Percentiles rank a stretch among this genome's conserved stretches.
phyloP scores from a whole-genome alignment of 1,140 invertebrate genomes.

The Drosophila grimshawi region DNA sequence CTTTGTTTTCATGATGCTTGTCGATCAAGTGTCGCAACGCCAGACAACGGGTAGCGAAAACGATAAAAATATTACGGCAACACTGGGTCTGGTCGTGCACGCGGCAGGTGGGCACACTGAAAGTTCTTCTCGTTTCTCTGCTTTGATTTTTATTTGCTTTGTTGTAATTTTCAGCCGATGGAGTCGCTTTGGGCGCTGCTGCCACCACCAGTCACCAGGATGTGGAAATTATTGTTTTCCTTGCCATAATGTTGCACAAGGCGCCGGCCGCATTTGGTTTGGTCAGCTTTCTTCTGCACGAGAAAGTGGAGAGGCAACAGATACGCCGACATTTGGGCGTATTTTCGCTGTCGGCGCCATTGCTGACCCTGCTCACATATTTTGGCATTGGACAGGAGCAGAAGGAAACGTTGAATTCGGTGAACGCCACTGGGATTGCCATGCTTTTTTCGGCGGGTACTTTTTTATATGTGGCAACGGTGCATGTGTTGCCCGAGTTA shows the following conservation, averaged over 20 bases:
- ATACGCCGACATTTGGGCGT: constrained; percentile 96
- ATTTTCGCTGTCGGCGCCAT: constrained; percentile 96
- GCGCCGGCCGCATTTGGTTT: constrained; percentile 99
- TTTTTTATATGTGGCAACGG: constrained; percentile 99
- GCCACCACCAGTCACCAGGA: constrained; percentile 97
- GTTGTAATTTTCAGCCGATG: constrained; percentile 90
- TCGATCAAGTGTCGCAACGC: constrained; percentile 93
- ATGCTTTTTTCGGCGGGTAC: constrained; percentile 99
- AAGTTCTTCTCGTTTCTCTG: too few species aligned
- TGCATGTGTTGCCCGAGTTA: constrained; percentile 98
- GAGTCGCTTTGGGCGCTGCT: constrained; percentile 97
- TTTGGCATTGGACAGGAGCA: constrained; percentile 95
- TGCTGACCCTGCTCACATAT: constrained; percentile 96
- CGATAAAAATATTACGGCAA: constrained; percentile 94
- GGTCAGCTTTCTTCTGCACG: constrained; percentile 98
- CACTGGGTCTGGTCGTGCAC: constrained; percentile 95
- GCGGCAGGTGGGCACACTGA: constrained; percentile 85
- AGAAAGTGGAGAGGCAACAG: constrained; percentile 93
- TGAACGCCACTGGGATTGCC: constrained; percentile 95
- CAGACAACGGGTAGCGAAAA: constrained; percentile 86
- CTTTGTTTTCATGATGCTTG: constrained; percentile 98
- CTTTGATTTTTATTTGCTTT: not conserved
- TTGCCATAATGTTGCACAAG: constrained; percentile 99
- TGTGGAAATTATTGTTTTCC: constrained; percentile 98
- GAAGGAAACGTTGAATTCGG: constrained; percentile 89